Percentiles rank a stretch among this genome's conserved stretches.
Conservation (phyloP, 2,888 invertebrate genomes). For the Chrysopilus asiliformis region DNA sequence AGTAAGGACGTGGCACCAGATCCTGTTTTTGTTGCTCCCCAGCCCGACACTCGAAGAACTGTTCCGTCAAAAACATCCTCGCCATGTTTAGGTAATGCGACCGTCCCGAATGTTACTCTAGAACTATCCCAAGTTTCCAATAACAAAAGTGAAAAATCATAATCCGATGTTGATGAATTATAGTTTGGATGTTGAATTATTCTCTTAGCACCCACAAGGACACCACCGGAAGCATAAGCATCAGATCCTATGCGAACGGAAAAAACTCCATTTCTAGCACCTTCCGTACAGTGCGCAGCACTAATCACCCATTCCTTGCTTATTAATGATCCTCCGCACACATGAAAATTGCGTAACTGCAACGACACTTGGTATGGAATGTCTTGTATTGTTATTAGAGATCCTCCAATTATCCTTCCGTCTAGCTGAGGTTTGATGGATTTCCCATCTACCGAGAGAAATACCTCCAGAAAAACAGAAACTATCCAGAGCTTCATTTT, state of each 20-base stretch:
- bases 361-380: constrained; percentile 38
- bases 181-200: constrained; percentile 30
- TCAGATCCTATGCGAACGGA: constrained; percentile 33
- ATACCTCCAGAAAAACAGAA: background rate
- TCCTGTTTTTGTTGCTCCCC: constrained; percentile 25
- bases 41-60: constrained; percentile 27
- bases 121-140: constrained; percentile 22
- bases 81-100: constrained; percentile 21
- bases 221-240: constrained; percentile 26
- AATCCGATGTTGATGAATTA: constrained; percentile 29
- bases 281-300: constrained; percentile 35
- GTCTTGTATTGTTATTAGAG: constrained; percentile 27
- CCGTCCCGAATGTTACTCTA: constrained; percentile 18
- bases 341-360: constrained; percentile 27
- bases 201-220: constrained; percentile 23
- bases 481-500: too few species aligned
- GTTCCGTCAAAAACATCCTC: constrained; percentile 22
- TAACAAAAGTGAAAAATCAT: constrained; percentile 34
- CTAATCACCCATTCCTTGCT: constrained; percentile 30
- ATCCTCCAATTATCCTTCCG: constrained; percentile 37
- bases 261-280: constrained; percentile 4
- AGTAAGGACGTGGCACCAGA: constrained; percentile 18
- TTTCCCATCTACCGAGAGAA: constrained; percentile 1
- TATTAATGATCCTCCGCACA: constrained; percentile 37
- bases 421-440: constrained; percentile 18